Conservation (phyloP, 2,888 invertebrate genomes). For the Spilarctia lutea region DNA sequence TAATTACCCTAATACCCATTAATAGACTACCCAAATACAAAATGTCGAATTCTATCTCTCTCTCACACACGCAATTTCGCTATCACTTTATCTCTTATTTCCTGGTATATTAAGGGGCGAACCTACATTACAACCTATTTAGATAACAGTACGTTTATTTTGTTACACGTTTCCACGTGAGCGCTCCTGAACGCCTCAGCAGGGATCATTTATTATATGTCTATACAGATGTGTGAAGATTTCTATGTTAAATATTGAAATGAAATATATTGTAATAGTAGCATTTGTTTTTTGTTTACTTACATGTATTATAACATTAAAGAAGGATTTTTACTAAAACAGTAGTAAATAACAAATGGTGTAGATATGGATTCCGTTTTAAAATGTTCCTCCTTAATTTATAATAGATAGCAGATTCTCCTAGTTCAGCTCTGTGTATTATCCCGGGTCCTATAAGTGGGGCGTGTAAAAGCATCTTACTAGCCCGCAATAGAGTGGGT, state of each 20-base stretch:
- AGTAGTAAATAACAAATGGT: neutral
- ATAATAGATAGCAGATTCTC: neutral
- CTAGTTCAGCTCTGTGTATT: too few species aligned
- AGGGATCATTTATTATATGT: constrained; percentile 10
- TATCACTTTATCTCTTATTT: constrained; percentile 35
- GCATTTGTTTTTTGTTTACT: neutral
- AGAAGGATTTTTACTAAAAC: neutral
- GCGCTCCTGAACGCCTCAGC: constrained; percentile 14
- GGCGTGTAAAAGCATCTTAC: too few species aligned
- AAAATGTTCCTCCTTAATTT: neutral
- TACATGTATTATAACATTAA: neutral
- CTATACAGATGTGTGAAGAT: constrained; percentile 11
- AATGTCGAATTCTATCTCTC: constrained; percentile 21
- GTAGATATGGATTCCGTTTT: too few species aligned
- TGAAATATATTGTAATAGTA: too few species aligned
- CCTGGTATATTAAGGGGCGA: constrained; percentile 32
- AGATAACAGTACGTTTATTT: constrained; percentile 59
- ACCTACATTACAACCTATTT: constrained; percentile 56
- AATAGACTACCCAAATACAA: constrained; percentile 20
- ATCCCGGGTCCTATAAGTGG: too few species aligned
- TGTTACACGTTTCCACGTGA: constrained; percentile 41
- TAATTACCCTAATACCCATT: constrained; percentile 17
- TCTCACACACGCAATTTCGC: constrained; percentile 9
- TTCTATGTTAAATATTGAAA: neutral
- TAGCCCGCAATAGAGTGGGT: too few species aligned